Conservation (phyloP, 1,140 invertebrate genomes). For the Trichonephila clavipes region DNA sequence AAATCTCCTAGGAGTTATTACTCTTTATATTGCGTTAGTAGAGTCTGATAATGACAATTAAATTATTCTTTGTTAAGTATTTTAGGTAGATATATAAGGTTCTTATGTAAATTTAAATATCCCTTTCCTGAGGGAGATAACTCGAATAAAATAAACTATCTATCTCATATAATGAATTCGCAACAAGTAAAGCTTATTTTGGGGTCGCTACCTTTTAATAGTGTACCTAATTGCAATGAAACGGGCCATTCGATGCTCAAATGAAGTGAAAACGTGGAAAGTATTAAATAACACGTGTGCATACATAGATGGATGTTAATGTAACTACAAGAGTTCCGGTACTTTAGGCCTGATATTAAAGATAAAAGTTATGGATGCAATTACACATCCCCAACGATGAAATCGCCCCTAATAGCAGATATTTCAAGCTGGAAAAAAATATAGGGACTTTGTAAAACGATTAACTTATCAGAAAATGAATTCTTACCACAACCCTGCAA, state of each 20-base stretch:
- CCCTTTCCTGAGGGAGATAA: not conserved
- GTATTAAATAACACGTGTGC: not conserved
- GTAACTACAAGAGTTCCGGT: not conserved
- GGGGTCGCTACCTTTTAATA: not conserved
- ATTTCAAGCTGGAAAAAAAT: conserved; percentile 34
- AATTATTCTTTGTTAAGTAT: too few species aligned
- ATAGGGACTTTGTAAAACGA: conserved; percentile 19
- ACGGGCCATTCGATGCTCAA: conserved; percentile 3
- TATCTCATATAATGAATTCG: not conserved
- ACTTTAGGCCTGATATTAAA: not conserved
- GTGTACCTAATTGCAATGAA: conserved; percentile 13
- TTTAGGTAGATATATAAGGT: too few species aligned
- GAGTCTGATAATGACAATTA: too few species aligned
- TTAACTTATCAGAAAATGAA: conserved; percentile 63
- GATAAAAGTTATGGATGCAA: conserved; percentile 34
- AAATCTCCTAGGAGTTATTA: too few species aligned
- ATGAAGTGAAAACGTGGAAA: not conserved
- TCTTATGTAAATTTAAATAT: not conserved
- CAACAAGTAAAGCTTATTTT: conserved; percentile 3
- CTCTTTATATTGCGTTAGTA: too few species aligned
- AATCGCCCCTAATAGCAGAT: conserved; percentile 26
- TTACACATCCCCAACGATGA: conserved; percentile 10
- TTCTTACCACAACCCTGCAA: conserved; percentile 30
- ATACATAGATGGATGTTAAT: not conserved
- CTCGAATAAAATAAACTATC: not conserved